A percentile compares a stretch with the other conserved stretches of the same genome.
phyloP scores from a whole-genome alignment of 2,797 vertebrate species.

The Meda fulgida region DNA sequence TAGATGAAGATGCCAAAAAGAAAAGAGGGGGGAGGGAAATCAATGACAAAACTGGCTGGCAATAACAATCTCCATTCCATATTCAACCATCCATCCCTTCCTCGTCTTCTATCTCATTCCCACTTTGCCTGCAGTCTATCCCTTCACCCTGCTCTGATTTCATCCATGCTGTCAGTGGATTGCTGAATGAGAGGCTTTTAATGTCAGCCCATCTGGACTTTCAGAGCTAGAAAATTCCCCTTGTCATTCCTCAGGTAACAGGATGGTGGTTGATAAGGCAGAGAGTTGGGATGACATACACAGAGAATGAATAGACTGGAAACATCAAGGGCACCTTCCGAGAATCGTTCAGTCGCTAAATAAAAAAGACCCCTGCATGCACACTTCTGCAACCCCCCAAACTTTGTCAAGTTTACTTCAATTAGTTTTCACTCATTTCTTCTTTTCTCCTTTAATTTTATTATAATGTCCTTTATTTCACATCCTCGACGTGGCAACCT shows the following conservation, averaged over 20 bases:
- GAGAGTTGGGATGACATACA: slow-evolving; percentile 45
- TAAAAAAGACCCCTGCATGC: slow-evolving; percentile 13
- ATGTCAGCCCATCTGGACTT: slow-evolving; percentile 60
- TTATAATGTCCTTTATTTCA: slow-evolving; percentile 29
- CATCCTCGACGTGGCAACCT: slow-evolving; percentile 25
- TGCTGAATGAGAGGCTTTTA: slow-evolving; percentile 66
- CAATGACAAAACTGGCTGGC: slow-evolving; percentile 44
- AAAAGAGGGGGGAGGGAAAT: slow-evolving; percentile 33
- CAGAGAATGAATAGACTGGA: slow-evolving; percentile 41
- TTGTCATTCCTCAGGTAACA: slow-evolving; percentile 66
- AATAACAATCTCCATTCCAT: slow-evolving; percentile 55
- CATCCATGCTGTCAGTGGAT: slow-evolving; percentile 62
- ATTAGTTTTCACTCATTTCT: slow-evolving; percentile 24
- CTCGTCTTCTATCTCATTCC: slow-evolving; percentile 55
- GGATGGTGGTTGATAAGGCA: slow-evolving; percentile 54
- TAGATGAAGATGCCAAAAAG: slow-evolving; percentile 3
- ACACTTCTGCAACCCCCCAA: not conserved
- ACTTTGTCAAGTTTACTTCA: not conserved
- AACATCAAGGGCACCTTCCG: slow-evolving; percentile 67
- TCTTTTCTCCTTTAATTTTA: slow-evolving; percentile 40
- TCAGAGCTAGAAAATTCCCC: slow-evolving; percentile 58
- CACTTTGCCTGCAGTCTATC: slow-evolving; percentile 51
- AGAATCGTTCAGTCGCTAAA: slow-evolving; percentile 48
- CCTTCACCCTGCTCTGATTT: slow-evolving; percentile 67
- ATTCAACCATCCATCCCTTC: slow-evolving; percentile 62